Conservation (phyloP, 2,113 vertebrate genomes). For the Trogon surrucura region DNA sequence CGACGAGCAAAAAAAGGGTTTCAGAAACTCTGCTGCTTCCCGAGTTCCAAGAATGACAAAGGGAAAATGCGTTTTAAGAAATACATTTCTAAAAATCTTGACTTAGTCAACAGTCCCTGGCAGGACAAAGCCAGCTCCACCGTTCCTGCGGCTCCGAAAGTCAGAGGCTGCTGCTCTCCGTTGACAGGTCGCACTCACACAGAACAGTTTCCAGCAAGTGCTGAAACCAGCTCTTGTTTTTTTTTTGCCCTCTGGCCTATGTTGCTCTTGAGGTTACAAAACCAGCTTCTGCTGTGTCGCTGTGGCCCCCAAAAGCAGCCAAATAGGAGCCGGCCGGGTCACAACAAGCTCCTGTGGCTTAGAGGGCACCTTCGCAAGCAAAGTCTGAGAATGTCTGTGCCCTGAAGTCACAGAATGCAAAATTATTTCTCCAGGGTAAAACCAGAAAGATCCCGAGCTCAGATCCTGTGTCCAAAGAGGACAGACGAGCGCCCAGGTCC, state of each 20-base stretch:
- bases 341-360: background rate
- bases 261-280: background rate
- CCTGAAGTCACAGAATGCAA: background rate
- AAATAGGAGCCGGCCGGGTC: background rate
- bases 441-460: background rate
- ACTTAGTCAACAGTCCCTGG: background rate
- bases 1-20: background rate
- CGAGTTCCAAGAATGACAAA: background rate
- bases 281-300: background rate
- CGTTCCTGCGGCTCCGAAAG: background rate
- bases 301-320: background rate
- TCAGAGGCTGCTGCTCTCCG: background rate
- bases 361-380: background rate
- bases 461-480: background rate
- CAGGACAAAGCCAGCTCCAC: background rate
- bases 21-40: background rate
- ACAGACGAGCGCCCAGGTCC: background rate
- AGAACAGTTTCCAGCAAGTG: background rate
- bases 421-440: background rate
- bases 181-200: fast-evolving
- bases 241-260: fast-evolving
- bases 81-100: background rate
- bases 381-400: background rate
- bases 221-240: background rate
- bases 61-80: fast-evolving